phyloP scores from a whole-genome alignment of 92 coral and sea anemone genomes.

The Umimayanthus kanabou region DNA sequence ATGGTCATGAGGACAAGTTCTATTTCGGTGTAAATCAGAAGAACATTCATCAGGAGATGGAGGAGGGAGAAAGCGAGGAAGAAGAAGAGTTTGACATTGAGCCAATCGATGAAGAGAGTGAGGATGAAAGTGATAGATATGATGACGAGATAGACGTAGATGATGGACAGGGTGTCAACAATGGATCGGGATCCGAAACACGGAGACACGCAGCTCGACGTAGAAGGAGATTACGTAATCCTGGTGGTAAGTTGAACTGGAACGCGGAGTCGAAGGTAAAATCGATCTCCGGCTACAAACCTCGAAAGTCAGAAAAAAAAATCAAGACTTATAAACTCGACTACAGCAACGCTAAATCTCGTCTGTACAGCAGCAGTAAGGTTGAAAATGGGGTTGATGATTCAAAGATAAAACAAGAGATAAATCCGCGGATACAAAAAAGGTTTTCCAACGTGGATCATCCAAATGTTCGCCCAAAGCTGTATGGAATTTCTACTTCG shows the following conservation, averaged over 20 bases:
- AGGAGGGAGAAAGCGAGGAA: constrained; percentile 4
- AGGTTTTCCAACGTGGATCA: not conserved
- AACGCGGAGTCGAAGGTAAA: constrained; percentile 79
- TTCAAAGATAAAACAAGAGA: constrained; percentile 12
- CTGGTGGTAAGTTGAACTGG: constrained; percentile 76
- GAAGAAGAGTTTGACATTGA: constrained; percentile 21
- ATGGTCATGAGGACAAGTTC: not conserved
- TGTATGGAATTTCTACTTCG: not conserved
- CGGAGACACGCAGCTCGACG: not conserved
- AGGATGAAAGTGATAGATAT: not conserved
- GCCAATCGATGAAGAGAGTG: constrained; percentile 21
- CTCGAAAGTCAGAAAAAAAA: constrained; percentile 46
- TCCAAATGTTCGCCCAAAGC: constrained; percentile 10
- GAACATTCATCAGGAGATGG: not conserved
- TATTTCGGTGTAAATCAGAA: not conserved
- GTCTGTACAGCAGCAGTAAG: constrained; percentile 48
- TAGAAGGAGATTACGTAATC: not conserved
- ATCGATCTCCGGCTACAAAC: constrained; percentile 50
- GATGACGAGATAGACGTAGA: not conserved
- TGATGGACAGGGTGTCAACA: not conserved
- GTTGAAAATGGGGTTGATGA: constrained; percentile 26
- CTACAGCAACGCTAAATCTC: constrained; percentile 78
- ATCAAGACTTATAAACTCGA: constrained; percentile 71
- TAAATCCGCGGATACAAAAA: not conserved
- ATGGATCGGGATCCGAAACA: not conserved